A percentile compares a stretch with the other conserved stretches of the same genome.
Conservation (phyloP, 2,888 invertebrate genomes). For the Chouioia cunea region DNA sequence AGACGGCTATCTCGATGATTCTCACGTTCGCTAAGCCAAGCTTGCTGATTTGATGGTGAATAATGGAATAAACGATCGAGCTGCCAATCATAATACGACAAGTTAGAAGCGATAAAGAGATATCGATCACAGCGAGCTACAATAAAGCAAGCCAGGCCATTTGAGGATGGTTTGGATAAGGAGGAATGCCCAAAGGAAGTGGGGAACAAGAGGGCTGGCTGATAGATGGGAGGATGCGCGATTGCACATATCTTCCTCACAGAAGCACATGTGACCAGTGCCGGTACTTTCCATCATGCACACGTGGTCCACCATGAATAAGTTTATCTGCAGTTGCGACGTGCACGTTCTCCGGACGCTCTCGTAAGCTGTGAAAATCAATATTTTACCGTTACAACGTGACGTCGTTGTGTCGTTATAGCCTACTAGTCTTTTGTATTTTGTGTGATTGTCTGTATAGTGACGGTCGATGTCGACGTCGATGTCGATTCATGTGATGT, state of each 20-base stretch:
- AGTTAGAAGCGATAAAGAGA: constrained; percentile 51
- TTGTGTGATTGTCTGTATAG: neutral
- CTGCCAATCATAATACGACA: neutral
- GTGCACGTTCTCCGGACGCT: constrained; percentile 93
- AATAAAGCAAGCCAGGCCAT: constrained; percentile 64
- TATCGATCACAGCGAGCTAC: constrained; percentile 65
- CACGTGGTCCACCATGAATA: constrained; percentile 98
- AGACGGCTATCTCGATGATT: constrained; percentile 20
- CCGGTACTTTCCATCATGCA: constrained; percentile 99
- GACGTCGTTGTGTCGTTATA: constrained; percentile 9
- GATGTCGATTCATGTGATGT: neutral
- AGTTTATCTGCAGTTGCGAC: constrained; percentile 92
- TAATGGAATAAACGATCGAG: neutral
- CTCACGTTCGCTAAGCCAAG: constrained; percentile 16
- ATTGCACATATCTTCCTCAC: constrained; percentile 97
- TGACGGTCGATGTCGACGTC: neutral
- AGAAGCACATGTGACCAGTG: constrained; percentile 98
- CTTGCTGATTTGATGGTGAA: neutral
- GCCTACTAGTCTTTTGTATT: constrained; percentile 5
- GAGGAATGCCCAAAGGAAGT: constrained; percentile 61
- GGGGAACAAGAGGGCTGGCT: constrained; percentile 61
- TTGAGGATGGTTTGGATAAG: constrained; percentile 56
- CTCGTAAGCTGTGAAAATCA: constrained; percentile 81
- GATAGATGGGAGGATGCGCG: constrained; percentile 66
- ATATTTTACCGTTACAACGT: constrained; percentile 33